Evolutionary conservation across 2,888 invertebrate genomes (phyloP).

Genomic region (Hetaerina titia): DNA sequence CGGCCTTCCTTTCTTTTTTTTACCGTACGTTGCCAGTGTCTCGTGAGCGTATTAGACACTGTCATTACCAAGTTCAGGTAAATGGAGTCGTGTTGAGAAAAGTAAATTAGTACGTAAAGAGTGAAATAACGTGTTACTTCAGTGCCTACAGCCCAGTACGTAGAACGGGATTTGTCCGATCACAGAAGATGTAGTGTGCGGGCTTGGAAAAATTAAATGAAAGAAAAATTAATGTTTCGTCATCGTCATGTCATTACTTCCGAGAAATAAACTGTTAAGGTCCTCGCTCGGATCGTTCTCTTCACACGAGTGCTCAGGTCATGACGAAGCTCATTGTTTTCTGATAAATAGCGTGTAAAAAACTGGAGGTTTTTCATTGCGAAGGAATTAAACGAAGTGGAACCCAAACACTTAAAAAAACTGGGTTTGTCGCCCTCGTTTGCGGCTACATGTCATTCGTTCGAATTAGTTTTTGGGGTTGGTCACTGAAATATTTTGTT

Average conservation of each 20-base stretch:
- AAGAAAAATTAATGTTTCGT: background rate
- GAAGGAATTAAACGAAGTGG: background rate
- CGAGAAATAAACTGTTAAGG: background rate
- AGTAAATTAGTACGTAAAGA: background rate
- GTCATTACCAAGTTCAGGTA: background rate
- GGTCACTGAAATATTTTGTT: too few relatives aligned
- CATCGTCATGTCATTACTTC: background rate
- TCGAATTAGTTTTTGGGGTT: too few relatives aligned
- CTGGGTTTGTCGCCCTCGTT: background rate
- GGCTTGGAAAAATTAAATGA: background rate
- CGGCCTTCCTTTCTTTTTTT: background rate
- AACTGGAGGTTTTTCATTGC: background rate
- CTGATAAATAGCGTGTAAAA: background rate
- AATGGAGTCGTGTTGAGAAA: background rate
- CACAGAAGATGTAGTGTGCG: too few relatives aligned
- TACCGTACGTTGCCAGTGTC: background rate
- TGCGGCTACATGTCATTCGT: background rate
- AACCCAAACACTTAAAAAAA: background rate
- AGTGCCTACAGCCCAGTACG: too few relatives aligned
- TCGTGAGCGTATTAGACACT: background rate
- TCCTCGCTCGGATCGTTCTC: background rate
- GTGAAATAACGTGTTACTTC: background rate
- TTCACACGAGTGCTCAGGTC: background rate
- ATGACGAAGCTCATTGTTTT: background rate
- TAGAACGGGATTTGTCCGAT: too few relatives aligned